These are phyloP conservation scores for Lethocerus indicus DNA, from an alignment of 1,140 invertebrate species.

Conservation along the genomic window DNA sequence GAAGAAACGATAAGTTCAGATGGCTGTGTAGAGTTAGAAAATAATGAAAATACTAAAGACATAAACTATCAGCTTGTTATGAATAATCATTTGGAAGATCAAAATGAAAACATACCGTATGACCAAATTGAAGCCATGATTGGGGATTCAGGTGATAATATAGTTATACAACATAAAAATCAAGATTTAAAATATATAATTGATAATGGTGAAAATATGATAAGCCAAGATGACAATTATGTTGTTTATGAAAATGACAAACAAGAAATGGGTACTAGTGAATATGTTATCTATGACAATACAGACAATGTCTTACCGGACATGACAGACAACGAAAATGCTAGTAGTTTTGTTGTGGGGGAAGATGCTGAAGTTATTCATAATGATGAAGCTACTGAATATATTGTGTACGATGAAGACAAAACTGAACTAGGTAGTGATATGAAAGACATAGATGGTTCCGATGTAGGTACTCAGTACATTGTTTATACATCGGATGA, in stretches of 20 bases:
- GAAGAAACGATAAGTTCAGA: background rate
- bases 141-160: constrained; percentile 4
- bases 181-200: constrained; percentile 13
- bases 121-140: constrained; percentile 13
- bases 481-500: background rate
- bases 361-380: background rate
- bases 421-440: constrained; percentile 3
- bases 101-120: constrained; percentile 10
- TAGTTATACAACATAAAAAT: constrained; percentile 7
- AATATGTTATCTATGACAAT: constrained; percentile 13
- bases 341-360: background rate
- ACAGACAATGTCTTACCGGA: constrained; percentile 6
- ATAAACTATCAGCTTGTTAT: constrained; percentile 8
- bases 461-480: background rate
- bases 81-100: constrained; percentile 6
- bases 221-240: constrained; percentile 14
- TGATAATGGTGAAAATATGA: constrained; percentile 15
- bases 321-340: background rate
- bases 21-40: background rate
- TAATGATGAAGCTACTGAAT: constrained; percentile 4
- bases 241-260: constrained; percentile 11
- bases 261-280: constrained; percentile 5
- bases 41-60: constrained; percentile 1
- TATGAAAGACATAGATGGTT: constrained; percentile 3
- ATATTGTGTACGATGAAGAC: constrained; percentile 7